Conservation (phyloP, 1,140 invertebrate species). For the Epicauta chinensis region DNA sequence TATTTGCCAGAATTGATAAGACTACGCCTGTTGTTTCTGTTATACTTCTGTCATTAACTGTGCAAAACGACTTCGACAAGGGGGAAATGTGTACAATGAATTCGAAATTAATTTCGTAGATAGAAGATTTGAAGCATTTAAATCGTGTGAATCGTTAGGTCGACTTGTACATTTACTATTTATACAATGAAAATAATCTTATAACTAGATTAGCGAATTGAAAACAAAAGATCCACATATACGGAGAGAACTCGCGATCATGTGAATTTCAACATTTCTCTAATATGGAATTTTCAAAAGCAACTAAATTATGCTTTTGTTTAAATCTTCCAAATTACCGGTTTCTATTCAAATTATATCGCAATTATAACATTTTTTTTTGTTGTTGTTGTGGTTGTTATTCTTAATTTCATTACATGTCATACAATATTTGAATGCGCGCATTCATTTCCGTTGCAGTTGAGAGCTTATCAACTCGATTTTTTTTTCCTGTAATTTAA, state of each 20-base stretch:
- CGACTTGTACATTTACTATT: background rate
- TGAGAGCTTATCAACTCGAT: background rate
- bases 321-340: too few relatives aligned
- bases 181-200: slow-evolving; percentile 11
- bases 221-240: too few relatives aligned
- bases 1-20: too few relatives aligned
- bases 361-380: too few relatives aligned
- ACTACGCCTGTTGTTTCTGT: too few relatives aligned
- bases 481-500: too few relatives aligned
- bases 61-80: slow-evolving; percentile 2
- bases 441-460: slow-evolving; percentile 6
- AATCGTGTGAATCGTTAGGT: slow-evolving; percentile 4
- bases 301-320: background rate
- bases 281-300: too few relatives aligned
- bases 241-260: too few relatives aligned
- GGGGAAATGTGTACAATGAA: slow-evolving; percentile 17
- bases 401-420: slow-evolving; percentile 4
- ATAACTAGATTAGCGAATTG: slow-evolving; percentile 12
- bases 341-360: too few relatives aligned
- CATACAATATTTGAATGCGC: slow-evolving; percentile 1
- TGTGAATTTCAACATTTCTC: too few relatives aligned
- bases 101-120: slow-evolving; percentile 18
- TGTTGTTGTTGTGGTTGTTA: too few relatives aligned
- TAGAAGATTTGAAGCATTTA: slow-evolving; percentile 18
- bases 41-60: too few relatives aligned